Evolutionary conservation across 2,888 invertebrate species (phyloP).

Genomic region (Drosophila paramelanica): DNA sequence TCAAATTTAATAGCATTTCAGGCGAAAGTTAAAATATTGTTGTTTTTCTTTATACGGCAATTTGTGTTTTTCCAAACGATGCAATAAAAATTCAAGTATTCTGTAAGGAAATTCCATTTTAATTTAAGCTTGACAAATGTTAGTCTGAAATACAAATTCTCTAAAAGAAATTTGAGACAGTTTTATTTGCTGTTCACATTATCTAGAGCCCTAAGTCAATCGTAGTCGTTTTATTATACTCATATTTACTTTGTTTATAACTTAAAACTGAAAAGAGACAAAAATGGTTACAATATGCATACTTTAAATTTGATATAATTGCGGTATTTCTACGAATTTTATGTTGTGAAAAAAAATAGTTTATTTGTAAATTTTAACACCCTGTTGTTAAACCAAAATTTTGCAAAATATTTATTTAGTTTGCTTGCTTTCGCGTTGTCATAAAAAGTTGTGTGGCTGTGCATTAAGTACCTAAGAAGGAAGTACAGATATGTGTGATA

Average conservation of each 20-base stretch:
- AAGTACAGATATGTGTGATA: not conserved
- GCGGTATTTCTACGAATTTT: not conserved
- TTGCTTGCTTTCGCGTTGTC: not conserved
- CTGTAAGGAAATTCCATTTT: too few species aligned
- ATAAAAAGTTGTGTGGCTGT: conserved; percentile 4
- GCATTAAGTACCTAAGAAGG: conserved; percentile 2
- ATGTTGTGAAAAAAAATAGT: conserved; percentile 6
- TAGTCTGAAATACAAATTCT: too few species aligned
- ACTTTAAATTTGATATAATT: not conserved
- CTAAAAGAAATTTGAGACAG: too few species aligned
- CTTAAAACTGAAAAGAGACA: not conserved
- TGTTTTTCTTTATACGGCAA: too few species aligned
- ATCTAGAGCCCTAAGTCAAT: not conserved
- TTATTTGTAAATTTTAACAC: conserved; percentile 9
- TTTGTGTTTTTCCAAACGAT: too few species aligned
- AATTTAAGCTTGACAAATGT: too few species aligned
- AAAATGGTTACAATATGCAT: not conserved
- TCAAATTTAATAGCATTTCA: too few species aligned
- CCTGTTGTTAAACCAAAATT: not conserved
- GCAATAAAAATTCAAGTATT: too few species aligned
- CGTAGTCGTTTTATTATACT: not conserved
- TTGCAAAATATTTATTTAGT: conserved; percentile 8
- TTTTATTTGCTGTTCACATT: not conserved
- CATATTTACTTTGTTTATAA: not conserved
- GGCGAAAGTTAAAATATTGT: too few species aligned